Evolutionary conservation across 2,113 vertebrate genomes (phyloP).

Genomic region (Oplegnathus fasciatus): DNA sequence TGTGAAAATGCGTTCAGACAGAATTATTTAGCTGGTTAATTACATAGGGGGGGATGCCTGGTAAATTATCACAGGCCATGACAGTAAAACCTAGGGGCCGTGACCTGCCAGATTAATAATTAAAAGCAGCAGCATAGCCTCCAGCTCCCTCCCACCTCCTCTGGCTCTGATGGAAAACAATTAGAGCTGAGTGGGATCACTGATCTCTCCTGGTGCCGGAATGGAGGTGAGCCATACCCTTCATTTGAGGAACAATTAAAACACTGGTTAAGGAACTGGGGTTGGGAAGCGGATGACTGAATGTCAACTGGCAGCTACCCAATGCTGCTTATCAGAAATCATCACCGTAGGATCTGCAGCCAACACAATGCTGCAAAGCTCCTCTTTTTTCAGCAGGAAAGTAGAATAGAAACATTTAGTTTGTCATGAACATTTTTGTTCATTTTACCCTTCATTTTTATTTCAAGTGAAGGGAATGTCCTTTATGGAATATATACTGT

Average conservation of each 20-base stretch:
- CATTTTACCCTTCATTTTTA: too few relatives aligned
- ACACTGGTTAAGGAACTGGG: slow-evolving; percentile 63
- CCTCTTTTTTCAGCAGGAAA: not conserved
- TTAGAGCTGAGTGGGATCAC: slow-evolving; percentile 75
- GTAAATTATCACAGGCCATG: slow-evolving; percentile 25
- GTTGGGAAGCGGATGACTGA: slow-evolving; percentile 20
- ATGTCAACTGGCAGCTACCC: slow-evolving; percentile 57
- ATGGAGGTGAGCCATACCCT: slow-evolving; percentile 63
- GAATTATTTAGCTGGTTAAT: slow-evolving; percentile 35
- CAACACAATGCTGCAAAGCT: not conserved
- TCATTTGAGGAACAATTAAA: slow-evolving; percentile 75
- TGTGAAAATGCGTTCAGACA: too few relatives aligned
- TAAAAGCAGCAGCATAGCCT: slow-evolving; percentile 36
- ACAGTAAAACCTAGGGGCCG: slow-evolving; percentile 8
- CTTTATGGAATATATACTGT: not conserved
- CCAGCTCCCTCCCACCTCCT: slow-evolving; percentile 37
- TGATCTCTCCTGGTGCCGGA: slow-evolving; percentile 58
- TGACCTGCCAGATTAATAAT: slow-evolving; percentile 52
- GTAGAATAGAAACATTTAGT: not conserved
- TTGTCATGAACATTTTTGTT: not conserved
- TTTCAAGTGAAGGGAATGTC: not conserved
- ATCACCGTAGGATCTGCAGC: slow-evolving; percentile 3
- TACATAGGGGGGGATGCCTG: not conserved
- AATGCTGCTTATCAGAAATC: slow-evolving; percentile 57
- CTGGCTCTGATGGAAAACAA: slow-evolving; percentile 61